Evolutionary conservation across 2,113 vertebrate species (phyloP), one percentile per base, ranked within the genome.

Genomic region (Rhinoderma darwinii): DNA sequence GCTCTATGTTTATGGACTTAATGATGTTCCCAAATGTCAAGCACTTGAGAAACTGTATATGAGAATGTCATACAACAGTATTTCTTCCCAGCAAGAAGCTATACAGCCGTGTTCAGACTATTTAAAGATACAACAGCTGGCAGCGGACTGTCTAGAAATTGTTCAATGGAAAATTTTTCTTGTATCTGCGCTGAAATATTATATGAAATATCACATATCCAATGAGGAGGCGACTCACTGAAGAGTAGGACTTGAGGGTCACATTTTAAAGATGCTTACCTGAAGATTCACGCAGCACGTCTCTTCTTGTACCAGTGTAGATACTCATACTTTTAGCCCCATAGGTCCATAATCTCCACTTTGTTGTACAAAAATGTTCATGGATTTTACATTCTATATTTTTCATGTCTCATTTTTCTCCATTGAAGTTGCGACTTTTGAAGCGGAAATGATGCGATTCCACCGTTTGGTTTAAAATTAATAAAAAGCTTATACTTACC

Each of bases 71-170:
- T 8, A 15, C 73, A n/a, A 5, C 35, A 15, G 41, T 27, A 22
- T 76, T 9, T 76, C 73, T 75, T 25, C 3, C 37, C 37, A 43
- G 70, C 22, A 12, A 5, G 70, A 78, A 32, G 80, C n/a, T 47
- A 70, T 70, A 37, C 66, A 70, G 66, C 66, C 10, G 66, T 37
- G 32, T 70, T 70, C 61, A 20, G 17, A 70, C 66, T 70, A 39
- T 82, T 44, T 47, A 27, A n/a, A 22, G 59, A 82, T 41, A 82
- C 80, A 68, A 44, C 73, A 76, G 73, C n/a, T 76, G 73, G 73
- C 73, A 1, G 73, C 41, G 14, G 72, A 43, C 41, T 8, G 4
- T 11, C 20, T 0, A 74, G 22, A 76, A n/a, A 30, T 25, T 30
- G 41, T 7, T 47, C 43, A 76, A 47, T 27, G 73, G 73, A 76